Conservation (phyloP, 2,888 invertebrate genomes). For the Eulithis prunata region DNA sequence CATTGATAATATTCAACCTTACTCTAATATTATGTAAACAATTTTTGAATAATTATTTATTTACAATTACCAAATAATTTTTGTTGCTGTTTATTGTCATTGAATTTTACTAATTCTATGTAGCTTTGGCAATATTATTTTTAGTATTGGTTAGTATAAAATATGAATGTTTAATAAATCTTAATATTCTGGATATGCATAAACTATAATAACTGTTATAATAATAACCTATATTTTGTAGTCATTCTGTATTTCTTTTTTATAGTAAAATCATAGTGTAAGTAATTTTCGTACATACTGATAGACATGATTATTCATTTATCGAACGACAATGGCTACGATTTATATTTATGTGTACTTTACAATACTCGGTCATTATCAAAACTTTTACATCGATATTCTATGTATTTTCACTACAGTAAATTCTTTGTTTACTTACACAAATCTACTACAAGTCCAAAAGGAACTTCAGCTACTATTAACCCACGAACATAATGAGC, state of each 20-base stretch:
- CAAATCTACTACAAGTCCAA: constrained; percentile 67
- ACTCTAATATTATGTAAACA: constrained; percentile 35
- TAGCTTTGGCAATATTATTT: background rate
- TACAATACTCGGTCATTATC: constrained; percentile 56
- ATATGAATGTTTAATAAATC: too few relatives aligned
- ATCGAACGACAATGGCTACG: background rate
- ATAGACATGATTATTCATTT: background rate
- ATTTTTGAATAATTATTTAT: constrained; percentile 34
- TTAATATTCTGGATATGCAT: too few relatives aligned
- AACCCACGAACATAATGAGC: constrained; percentile 69
- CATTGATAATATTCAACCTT: constrained; percentile 73
- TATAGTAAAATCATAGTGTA: too few relatives aligned
- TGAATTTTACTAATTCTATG: constrained; percentile 24
- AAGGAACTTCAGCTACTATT: constrained; percentile 64
- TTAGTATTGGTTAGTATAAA: background rate
- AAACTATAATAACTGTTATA: too few relatives aligned
- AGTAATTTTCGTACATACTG: background rate
- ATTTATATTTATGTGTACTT: constrained; percentile 14
- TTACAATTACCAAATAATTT: constrained; percentile 41
- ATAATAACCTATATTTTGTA: too few relatives aligned
- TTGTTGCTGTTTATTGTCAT: constrained; percentile 75
- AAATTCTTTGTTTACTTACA: constrained; percentile 77
- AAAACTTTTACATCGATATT: constrained; percentile 52
- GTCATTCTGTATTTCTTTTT: too few relatives aligned
- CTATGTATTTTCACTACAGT: constrained; percentile 65